Conservation (phyloP, 2,888 invertebrate species). For the Priocnemis perturbator region DNA sequence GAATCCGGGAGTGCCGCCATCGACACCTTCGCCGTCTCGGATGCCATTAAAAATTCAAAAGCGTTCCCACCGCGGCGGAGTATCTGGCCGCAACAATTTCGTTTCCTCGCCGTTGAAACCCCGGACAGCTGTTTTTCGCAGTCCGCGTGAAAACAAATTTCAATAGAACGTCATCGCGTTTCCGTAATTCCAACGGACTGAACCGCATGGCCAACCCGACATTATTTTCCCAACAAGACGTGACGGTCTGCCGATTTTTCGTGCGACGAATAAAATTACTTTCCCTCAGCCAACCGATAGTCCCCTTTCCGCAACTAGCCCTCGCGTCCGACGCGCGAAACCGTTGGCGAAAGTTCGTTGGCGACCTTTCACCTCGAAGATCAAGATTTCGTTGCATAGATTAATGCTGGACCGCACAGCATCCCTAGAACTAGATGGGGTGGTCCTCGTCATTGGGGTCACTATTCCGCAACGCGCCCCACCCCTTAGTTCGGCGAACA, state of each 20-base stretch:
- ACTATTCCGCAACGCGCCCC: slow-evolving; percentile 30
- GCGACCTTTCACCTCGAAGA: slow-evolving; percentile 51
- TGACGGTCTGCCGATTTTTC: too few relatives aligned
- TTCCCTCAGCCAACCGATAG: too few relatives aligned
- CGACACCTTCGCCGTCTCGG: slow-evolving; percentile 33
- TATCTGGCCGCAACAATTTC: slow-evolving; percentile 17
- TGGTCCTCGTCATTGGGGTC: slow-evolving; percentile 53
- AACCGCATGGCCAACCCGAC: too few relatives aligned
- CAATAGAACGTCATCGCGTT: too few relatives aligned
- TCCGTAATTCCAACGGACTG: too few relatives aligned
- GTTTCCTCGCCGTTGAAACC: background rate
- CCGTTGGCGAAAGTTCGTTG: slow-evolving; percentile 59
- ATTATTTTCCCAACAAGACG: too few relatives aligned
- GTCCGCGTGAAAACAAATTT: too few relatives aligned
- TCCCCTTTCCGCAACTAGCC: too few relatives aligned
- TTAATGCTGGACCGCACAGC: slow-evolving; percentile 62
- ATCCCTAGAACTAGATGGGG: slow-evolving; percentile 65
- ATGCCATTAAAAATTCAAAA: slow-evolving; percentile 46
- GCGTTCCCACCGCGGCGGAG: slow-evolving; percentile 21
- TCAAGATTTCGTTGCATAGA: slow-evolving; percentile 52
- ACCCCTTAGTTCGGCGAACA: slow-evolving; percentile 47
- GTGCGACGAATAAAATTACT: too few relatives aligned
- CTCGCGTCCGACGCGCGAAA: background rate
- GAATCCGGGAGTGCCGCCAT: slow-evolving; percentile 36
- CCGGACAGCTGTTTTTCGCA: too few relatives aligned